Conservation (phyloP, 2,797 vertebrate genomes). For the Crenichthys baileyi region DNA sequence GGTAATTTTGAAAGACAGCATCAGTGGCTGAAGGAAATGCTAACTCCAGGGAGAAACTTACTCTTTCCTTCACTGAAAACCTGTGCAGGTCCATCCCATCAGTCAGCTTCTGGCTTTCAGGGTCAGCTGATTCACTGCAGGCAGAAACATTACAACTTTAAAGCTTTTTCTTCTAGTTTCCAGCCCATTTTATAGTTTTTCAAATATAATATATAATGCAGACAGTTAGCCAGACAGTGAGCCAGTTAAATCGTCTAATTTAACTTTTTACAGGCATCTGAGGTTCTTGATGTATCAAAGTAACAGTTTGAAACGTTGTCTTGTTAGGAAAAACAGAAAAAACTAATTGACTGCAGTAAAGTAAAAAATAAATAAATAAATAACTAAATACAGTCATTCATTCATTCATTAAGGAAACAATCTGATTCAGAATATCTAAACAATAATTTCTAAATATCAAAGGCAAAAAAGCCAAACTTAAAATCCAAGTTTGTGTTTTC, state of each 20-base stretch:
- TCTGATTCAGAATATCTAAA: too few species aligned
- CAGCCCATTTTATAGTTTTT: not conserved
- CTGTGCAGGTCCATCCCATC: conserved; percentile 74
- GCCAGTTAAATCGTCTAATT: not conserved
- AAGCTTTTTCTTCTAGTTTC: not conserved
- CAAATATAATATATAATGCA: not conserved
- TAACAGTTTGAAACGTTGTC: not conserved
- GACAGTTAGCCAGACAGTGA: not conserved
- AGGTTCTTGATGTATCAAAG: not conserved
- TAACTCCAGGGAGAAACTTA: conserved; percentile 22
- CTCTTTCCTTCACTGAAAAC: conserved; percentile 76
- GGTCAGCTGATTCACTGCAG: conserved; percentile 77
- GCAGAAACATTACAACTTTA: not conserved
- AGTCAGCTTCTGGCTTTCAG: conserved; percentile 75
- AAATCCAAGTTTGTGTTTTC: too few species aligned
- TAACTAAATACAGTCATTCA: not conserved
- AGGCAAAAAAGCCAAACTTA: too few species aligned
- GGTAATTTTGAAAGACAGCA: not conserved
- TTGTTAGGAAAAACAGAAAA: not conserved
- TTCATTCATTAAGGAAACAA: not conserved
- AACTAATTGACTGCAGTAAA: not conserved
- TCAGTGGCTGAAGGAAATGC: conserved; percentile 2
- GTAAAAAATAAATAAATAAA: not conserved
- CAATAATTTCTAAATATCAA: too few species aligned
- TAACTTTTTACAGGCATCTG: not conserved